A percentile compares a stretch with the other conserved stretches of the same genome.
Conservation (phyloP, 2,113 vertebrate genomes). For the Rhizomys pruinosus region DNA sequence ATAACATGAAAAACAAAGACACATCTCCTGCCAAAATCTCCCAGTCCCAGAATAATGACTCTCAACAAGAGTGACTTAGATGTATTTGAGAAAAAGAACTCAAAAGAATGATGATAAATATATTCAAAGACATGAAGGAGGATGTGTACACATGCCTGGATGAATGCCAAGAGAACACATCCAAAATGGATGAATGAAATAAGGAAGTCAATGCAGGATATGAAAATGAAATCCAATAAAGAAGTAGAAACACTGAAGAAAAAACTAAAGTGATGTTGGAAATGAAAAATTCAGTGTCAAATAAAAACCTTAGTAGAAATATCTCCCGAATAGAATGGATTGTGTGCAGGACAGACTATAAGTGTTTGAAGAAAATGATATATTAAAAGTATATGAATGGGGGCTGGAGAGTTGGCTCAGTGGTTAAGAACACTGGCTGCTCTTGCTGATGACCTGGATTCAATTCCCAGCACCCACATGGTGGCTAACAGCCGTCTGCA, state of each 20-base stretch:
- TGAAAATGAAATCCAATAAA: background rate
- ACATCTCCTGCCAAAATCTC: background rate
- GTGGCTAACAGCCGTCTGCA: no score
- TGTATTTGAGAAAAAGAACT: background rate
- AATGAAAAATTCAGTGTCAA: background rate
- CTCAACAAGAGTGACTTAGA: background rate
- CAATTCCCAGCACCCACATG: no score
- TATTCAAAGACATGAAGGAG: background rate
- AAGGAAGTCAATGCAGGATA: background rate
- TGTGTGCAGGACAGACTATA: background rate
- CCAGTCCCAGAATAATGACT: background rate
- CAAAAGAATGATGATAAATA: background rate
- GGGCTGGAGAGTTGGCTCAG: no score
- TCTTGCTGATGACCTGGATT: no score
- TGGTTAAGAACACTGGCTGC: no score
- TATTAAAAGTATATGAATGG: no score
- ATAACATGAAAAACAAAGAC: background rate
- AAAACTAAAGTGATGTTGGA: background rate
- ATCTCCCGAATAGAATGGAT: no score
- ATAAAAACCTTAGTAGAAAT: no score
- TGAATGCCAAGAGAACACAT: background rate
- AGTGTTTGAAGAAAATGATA: no score
- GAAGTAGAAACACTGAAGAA: background rate
- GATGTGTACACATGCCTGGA: no score
- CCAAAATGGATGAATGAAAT: background rate